phyloP scores from a whole-genome alignment of 2,113 vertebrate genomes.

The Meriones unguiculatus region DNA sequence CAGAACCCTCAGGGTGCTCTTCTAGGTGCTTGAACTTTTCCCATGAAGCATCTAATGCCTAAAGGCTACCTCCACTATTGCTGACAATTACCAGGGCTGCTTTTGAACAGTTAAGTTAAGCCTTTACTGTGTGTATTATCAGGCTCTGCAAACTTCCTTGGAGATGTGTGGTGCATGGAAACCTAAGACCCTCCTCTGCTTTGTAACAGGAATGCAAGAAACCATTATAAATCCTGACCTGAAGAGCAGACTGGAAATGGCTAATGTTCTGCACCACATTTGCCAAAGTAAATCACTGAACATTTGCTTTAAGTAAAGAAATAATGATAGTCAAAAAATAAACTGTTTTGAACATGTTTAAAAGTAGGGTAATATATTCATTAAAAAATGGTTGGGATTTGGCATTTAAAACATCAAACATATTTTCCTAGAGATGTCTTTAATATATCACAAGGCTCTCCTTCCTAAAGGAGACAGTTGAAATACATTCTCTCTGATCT shows the following conservation, averaged over 20 bases:
- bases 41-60: not conserved
- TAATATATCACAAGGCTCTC: constrained; percentile 54
- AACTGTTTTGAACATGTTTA: constrained; percentile 49
- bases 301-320: constrained; percentile 10
- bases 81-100: not conserved
- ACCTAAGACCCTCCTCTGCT: not conserved
- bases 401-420: constrained; percentile 59
- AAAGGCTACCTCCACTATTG: not conserved
- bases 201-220: not conserved
- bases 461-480: constrained; percentile 49
- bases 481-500: constrained; percentile 42
- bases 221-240: constrained; percentile 5
- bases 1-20: not conserved
- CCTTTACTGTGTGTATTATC: not conserved
- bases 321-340: constrained; percentile 52
- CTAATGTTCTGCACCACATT: not conserved
- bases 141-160: not conserved
- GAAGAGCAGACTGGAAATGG: constrained; percentile 18
- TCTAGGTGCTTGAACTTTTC: not conserved
- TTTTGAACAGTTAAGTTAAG: not conserved
- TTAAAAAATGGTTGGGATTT: constrained; percentile 46
- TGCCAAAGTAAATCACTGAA: not conserved
- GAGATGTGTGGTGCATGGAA: not conserved
- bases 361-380: constrained; percentile 49
- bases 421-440: constrained; percentile 46